phyloP scores from a whole-genome alignment of 2,888 invertebrate genomes.

The Phaonia tiefii region DNA sequence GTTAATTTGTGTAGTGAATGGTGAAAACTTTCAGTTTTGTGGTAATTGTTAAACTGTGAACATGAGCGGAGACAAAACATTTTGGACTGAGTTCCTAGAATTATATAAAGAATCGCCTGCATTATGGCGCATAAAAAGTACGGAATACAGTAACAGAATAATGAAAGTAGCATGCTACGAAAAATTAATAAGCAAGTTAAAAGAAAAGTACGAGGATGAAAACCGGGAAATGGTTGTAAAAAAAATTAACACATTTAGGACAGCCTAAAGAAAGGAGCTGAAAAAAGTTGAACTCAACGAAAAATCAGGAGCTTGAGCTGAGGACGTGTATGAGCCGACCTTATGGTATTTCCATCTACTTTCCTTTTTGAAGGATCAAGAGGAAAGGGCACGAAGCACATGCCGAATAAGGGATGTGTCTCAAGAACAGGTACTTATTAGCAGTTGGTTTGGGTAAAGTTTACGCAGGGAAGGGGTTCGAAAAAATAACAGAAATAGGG shows the following conservation, averaged over 20 bases:
- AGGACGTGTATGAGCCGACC: not conserved
- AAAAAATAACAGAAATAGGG: conserved; percentile 1
- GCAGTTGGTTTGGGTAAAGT: conserved; percentile 1
- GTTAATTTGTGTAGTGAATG: too few species aligned
- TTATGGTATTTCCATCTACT: not conserved
- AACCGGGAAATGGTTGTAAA: not conserved
- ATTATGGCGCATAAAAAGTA: too few species aligned
- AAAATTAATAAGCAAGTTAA: too few species aligned
- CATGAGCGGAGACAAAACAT: too few species aligned
- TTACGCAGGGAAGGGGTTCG: not conserved
- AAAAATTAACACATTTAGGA: conserved; percentile 2
- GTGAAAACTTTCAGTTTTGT: too few species aligned
- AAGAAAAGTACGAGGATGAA: too few species aligned
- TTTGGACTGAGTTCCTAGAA: too few species aligned
- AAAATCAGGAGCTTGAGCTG: conserved; percentile 4
- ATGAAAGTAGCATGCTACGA: too few species aligned
- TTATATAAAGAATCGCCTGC: too few species aligned
- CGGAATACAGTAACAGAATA: too few species aligned
- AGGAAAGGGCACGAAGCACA: not conserved
- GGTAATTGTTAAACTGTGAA: too few species aligned
- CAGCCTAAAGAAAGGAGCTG: not conserved
- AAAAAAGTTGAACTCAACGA: not conserved
- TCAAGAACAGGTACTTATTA: conserved; percentile 4
- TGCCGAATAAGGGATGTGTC: not conserved
- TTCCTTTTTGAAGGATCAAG: not conserved